phyloP scores from a whole-genome alignment of 1,140 invertebrate species.

The Euwallacea similis region DNA sequence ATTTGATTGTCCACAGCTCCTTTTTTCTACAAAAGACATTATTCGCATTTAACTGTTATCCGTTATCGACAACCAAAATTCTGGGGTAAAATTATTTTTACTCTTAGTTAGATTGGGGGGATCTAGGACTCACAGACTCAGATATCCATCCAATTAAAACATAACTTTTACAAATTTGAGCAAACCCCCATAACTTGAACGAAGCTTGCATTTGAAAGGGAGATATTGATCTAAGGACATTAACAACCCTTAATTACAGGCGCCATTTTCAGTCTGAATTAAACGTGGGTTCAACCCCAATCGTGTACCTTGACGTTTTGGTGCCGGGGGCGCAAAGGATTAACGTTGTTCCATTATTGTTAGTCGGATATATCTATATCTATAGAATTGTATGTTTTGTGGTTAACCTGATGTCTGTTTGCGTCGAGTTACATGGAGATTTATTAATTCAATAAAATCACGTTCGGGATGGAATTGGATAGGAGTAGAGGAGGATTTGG shows the following conservation, averaged over 20 bases:
- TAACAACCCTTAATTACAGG: conserved; percentile 6
- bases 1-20: no score
- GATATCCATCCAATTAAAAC: no score
- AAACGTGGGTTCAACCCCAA: conserved; percentile 4
- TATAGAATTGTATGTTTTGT: conserved; percentile 3
- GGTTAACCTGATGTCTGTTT: background rate
- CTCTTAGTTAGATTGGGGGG: no score
- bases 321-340: conserved; percentile 2
- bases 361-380: background rate
- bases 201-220: background rate
- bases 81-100: no score
- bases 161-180: no score
- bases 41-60: no score
- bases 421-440: conserved; percentile 2
- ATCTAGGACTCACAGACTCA: no score
- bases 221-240: conserved; percentile 8
- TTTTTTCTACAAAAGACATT: no score
- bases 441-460: conserved; percentile 2
- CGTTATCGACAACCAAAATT: no score
- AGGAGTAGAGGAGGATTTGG: no score
- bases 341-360: background rate
- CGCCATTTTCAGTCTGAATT: conserved; percentile 6
- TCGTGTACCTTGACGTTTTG: background rate
- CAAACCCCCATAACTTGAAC: no score
- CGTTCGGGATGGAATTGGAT: background rate